Evolutionary conservation across 1,140 invertebrate species (phyloP).

Genomic region (Drosophila watanabei): DNA sequence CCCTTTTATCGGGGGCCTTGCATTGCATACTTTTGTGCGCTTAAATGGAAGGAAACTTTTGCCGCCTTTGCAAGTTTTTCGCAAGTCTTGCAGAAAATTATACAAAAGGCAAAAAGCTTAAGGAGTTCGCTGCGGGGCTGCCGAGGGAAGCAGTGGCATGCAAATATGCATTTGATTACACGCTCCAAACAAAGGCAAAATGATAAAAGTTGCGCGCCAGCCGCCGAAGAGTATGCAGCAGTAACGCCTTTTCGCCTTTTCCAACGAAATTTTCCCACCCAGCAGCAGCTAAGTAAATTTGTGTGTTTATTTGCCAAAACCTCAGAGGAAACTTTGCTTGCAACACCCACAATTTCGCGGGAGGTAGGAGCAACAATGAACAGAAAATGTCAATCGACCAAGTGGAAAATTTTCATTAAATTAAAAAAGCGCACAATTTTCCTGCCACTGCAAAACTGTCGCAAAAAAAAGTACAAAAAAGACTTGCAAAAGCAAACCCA

Average conservation of each 20-base stretch:
- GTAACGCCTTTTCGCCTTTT: conserved; percentile 63
- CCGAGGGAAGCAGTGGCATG: conserved; percentile 50
- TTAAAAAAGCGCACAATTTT: conserved; percentile 83
- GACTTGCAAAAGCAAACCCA: conserved; percentile 50
- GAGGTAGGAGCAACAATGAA: conserved; percentile 52
- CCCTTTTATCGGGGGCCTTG: conserved; percentile 55
- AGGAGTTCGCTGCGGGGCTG: background rate
- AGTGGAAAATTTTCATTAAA: conserved; percentile 85
- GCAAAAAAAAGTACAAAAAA: conserved; percentile 32
- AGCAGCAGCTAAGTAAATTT: conserved; percentile 72
- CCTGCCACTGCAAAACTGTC: conserved; percentile 61
- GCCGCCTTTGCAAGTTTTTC: conserved; percentile 80
- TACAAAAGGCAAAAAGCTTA: conserved; percentile 74
- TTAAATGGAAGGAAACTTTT: conserved; percentile 60
- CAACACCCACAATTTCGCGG: conserved; percentile 36
- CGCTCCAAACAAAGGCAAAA: conserved; percentile 80
- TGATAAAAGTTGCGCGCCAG: conserved; percentile 68
- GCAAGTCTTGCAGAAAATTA: conserved; percentile 83
- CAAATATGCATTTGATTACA: conserved; percentile 84
- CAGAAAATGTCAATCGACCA: conserved; percentile 84
- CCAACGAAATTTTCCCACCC: conserved; percentile 35
- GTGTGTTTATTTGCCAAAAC: conserved; percentile 79
- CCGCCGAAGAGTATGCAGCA: conserved; percentile 64
- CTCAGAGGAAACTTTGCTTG: conserved; percentile 63
- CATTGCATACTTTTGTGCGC: conserved; percentile 66